Percentiles rank a stretch among this genome's conserved stretches.
These are phyloP conservation scores for Arnoldichthys spilopterus DNA, from an alignment of 2,797 vertebrate species.

Conservation along the genomic window DNA sequence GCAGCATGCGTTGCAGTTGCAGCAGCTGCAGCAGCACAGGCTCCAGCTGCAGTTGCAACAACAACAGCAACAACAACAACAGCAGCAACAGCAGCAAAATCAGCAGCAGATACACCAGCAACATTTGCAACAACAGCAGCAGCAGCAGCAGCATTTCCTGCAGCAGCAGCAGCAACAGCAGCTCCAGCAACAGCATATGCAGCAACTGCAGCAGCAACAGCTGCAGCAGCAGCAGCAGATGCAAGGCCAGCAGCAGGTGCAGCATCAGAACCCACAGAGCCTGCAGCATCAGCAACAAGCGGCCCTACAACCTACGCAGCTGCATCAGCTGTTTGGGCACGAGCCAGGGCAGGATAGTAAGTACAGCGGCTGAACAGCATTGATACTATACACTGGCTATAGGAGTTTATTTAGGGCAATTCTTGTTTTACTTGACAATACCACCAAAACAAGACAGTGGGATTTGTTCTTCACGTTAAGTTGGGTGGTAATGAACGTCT, in stretches of 20 bases:
- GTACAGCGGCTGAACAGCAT: slow-evolving; percentile 59
- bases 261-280: slow-evolving; percentile 63
- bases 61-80: slow-evolving; percentile 71
- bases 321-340: slow-evolving; percentile 88
- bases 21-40: slow-evolving; percentile 77
- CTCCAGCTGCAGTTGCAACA: slow-evolving; percentile 75
- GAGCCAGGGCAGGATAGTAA: slow-evolving; percentile 91
- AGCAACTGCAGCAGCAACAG: slow-evolving; percentile 59
- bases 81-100: slow-evolving; percentile 72
- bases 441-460: neutral
- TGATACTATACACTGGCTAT: neutral
- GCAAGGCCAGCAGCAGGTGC: slow-evolving; percentile 71
- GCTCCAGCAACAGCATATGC: slow-evolving; percentile 72
- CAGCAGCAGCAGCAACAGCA: slow-evolving; percentile 78
- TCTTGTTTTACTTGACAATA: neutral
- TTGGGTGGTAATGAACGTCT: neutral
- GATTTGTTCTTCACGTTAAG: neutral
- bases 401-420: neutral
- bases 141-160: slow-evolving; percentile 77
- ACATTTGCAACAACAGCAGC: slow-evolving; percentile 83
- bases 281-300: slow-evolving; percentile 74
- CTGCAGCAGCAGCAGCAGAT: slow-evolving; percentile 74
- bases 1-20: slow-evolving; percentile 77
- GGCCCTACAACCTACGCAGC: slow-evolving; percentile 74
- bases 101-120: slow-evolving; percentile 75